Percentiles rank a stretch among this genome's conserved stretches.
These are phyloP conservation scores for Trachymyrmex septentrionalis DNA, from an alignment of 1,140 invertebrate species.

Conservation along the genomic window DNA sequence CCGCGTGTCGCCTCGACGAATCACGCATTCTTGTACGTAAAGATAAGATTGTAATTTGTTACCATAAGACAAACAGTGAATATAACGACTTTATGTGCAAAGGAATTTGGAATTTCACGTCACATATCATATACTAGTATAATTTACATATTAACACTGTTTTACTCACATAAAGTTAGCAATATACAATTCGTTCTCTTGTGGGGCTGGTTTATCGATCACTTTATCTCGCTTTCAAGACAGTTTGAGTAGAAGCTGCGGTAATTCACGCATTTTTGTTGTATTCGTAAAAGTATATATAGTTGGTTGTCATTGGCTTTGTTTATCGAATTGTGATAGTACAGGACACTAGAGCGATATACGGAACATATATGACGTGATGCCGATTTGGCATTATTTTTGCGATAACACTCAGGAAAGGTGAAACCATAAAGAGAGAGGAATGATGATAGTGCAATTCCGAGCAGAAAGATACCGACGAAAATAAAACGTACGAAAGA, in stretches of 20 bases:
- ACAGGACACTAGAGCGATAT: background rate
- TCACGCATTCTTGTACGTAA: background rate
- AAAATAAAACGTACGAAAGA: conserved; percentile 30
- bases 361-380: conserved; percentile 10
- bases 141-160: background rate
- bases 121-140: background rate
- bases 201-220: background rate
- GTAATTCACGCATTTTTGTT: background rate
- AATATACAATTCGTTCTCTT: background rate
- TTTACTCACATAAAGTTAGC: background rate
- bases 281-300: background rate
- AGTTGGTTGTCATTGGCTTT: background rate
- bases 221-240: background rate
- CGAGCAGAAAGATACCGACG: background rate
- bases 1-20: background rate
- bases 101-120: conserved; percentile 30
- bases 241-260: background rate
- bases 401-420: background rate
- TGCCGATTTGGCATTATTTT: background rate
- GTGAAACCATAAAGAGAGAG: background rate
- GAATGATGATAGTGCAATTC: background rate
- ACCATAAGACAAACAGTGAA: conserved; percentile 11
- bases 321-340: background rate
- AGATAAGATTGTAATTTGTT: conserved; percentile 29
- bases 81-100: background rate